phyloP scores from a whole-genome alignment of 1,140 invertebrate species.

The Listronotus bonariensis region DNA sequence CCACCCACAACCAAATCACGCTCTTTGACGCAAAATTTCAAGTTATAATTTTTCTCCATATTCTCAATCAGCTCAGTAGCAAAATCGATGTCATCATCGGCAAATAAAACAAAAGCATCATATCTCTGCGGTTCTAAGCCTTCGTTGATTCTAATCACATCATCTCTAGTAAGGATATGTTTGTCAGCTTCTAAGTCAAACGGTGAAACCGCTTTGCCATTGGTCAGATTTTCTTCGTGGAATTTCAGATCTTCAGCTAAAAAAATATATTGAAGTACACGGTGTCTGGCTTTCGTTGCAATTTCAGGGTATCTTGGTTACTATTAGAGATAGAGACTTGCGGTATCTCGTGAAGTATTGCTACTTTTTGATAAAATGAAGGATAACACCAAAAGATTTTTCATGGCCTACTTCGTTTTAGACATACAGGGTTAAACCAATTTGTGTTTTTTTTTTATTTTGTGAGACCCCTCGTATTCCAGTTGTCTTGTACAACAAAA shows the following conservation, averaged over 20 bases:
- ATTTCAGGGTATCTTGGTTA: no score
- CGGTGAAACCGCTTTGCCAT: constrained; percentile 14
- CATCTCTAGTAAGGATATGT: constrained; percentile 57
- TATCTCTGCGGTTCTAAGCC: constrained; percentile 63
- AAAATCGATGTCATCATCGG: constrained; percentile 70
- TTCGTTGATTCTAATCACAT: constrained; percentile 58
- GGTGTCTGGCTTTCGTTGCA: no score
- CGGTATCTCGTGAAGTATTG: no score
- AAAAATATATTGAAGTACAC: no score
- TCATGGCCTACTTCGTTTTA: no score
- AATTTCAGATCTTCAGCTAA: constrained; percentile 46
- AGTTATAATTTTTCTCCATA: constrained; percentile 63
- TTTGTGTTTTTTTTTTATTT: no score
- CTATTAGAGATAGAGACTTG: no score
- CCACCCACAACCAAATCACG: constrained; percentile 68
- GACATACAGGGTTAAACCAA: no score
- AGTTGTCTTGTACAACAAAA: no score
- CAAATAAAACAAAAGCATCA: constrained; percentile 73
- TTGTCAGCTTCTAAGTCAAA: constrained; percentile 35
- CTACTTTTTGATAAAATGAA: no score
- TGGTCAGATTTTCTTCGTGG: constrained; percentile 41
- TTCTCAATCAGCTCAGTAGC: constrained; percentile 64
- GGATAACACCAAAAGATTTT: no score
- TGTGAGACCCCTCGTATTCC: no score
- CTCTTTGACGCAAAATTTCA: constrained; percentile 71